phyloP scores from a whole-genome alignment of 2,113 vertebrate species.

The Myotis brandtii region DNA sequence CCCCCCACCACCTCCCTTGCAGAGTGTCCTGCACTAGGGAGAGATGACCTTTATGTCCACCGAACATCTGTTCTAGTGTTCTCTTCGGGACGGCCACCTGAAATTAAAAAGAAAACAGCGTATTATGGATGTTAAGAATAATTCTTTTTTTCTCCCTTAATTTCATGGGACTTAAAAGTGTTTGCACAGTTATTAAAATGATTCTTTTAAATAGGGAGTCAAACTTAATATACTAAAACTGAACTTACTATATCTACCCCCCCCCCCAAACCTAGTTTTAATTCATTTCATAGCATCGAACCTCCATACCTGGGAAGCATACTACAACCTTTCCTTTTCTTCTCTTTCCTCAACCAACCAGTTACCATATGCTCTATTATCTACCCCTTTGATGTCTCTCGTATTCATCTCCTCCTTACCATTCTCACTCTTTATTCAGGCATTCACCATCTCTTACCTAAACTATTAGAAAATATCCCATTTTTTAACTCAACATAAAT shows the following conservation, averaged over 20 bases:
- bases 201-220: background rate
- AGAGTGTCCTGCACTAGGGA: background rate
- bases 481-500: background rate
- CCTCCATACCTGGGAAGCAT: background rate
- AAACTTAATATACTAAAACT: background rate
- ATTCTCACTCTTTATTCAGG: background rate
- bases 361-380: background rate
- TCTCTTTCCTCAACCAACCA: background rate
- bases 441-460: background rate
- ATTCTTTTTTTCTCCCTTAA: constrained; percentile 67
- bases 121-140: constrained; percentile 52
- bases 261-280: background rate
- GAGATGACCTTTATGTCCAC: constrained; percentile 42
- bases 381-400: background rate
- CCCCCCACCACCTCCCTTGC: too few species aligned
- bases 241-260: background rate
- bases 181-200: background rate
- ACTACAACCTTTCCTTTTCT: background rate
- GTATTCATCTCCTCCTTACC: background rate
- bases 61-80: constrained; percentile 28
- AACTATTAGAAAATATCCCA: background rate
- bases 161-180: background rate
- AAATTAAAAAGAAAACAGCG: constrained; percentile 68
- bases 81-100: constrained; percentile 58
- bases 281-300: background rate